phyloP scores from a whole-genome alignment of 2,888 invertebrate genomes.

The Drosophila formosana region DNA sequence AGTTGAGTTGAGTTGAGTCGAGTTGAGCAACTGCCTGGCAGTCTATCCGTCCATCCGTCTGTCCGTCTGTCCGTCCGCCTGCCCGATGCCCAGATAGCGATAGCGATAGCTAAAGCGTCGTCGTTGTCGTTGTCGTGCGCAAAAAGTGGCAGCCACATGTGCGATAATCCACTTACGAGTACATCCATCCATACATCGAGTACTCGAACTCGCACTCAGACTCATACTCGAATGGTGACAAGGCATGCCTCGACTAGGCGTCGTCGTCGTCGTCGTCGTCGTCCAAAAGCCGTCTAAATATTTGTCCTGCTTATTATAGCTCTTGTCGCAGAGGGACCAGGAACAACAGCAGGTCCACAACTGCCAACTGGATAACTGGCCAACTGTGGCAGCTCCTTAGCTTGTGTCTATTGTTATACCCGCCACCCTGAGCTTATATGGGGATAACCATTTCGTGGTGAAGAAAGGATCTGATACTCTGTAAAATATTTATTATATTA shows the following conservation, averaged over 20 bases:
- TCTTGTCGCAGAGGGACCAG: slow-evolving; percentile 8
- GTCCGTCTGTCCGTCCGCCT: slow-evolving; percentile 17
- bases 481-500: too few relatives aligned
- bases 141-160: slow-evolving; percentile 56
- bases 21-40: slow-evolving; percentile 57
- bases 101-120: slow-evolving; percentile 35
- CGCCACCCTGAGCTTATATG: neutral
- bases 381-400: slow-evolving; percentile 21
- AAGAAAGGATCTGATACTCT: too few relatives aligned
- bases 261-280: slow-evolving; percentile 17
- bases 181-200: slow-evolving; percentile 9
- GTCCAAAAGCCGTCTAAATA: slow-evolving; percentile 48
- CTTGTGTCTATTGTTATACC: slow-evolving; percentile 35
- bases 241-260: neutral
- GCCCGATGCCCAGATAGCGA: slow-evolving; percentile 65
- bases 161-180: slow-evolving; percentile 57
- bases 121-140: slow-evolving; percentile 34
- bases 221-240: neutral
- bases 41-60: slow-evolving; percentile 8
- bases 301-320: slow-evolving; percentile 42
- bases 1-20: slow-evolving; percentile 21
- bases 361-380: slow-evolving; percentile 9
- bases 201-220: neutral
- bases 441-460: neutral
- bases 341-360: slow-evolving; percentile 5